A percentile compares a stretch with the other conserved stretches of the same genome.
These are phyloP conservation scores for Drosophila trapezifrons DNA, from an alignment of 1,140 invertebrate species.

Conservation along the genomic window DNA sequence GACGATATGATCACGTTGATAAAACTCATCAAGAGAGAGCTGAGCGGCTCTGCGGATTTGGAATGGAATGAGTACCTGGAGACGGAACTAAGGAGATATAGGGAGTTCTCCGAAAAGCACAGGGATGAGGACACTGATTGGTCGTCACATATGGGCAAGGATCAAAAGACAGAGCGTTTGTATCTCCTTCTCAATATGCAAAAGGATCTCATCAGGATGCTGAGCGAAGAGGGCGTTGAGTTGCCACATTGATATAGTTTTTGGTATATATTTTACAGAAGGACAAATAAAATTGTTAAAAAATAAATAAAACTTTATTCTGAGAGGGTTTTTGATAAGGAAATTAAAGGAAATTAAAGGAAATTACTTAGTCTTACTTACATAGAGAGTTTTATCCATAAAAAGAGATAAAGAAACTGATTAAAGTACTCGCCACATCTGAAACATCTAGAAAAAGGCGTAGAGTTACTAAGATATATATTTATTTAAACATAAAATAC, in stretches of 20 bases:
- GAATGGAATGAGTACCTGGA: slow-evolving; percentile 50
- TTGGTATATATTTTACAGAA: neutral
- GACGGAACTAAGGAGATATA: slow-evolving; percentile 54
- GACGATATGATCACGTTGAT: slow-evolving; percentile 36
- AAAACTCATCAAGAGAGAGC: slow-evolving; percentile 45
- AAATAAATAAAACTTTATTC: no score
- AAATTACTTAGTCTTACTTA: no score
- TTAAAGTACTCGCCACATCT: no score
- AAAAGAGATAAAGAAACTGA: no score
- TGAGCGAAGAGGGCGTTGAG: slow-evolving; percentile 40
- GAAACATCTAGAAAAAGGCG: no score
- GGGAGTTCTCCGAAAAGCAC: slow-evolving; percentile 33
- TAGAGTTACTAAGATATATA: no score
- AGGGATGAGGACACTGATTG: slow-evolving; percentile 21
- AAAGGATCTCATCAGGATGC: slow-evolving; percentile 61
- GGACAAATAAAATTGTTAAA: neutral
- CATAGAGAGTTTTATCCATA: no score
- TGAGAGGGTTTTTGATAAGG: no score
- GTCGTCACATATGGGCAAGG: neutral
- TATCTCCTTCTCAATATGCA: slow-evolving; percentile 68
- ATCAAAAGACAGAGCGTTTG: slow-evolving; percentile 29
- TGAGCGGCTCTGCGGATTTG: slow-evolving; percentile 44
- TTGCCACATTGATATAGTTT: neutral
- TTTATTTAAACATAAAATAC: neutral
- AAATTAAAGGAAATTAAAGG: no score